phyloP scores from a whole-genome alignment of 1,140 invertebrate genomes.

The Coptotermes formosanus region DNA sequence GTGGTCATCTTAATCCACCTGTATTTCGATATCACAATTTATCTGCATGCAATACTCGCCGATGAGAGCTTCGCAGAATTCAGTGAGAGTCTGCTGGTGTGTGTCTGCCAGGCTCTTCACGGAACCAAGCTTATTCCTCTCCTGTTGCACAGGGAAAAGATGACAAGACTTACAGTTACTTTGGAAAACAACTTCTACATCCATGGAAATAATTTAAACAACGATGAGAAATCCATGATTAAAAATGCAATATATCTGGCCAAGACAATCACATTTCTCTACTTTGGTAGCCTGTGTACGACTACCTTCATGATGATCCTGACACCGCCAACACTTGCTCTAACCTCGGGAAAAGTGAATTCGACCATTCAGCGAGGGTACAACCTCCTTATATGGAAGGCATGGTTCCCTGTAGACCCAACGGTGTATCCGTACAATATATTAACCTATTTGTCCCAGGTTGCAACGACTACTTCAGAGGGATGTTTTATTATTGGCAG shows the following conservation, averaged over 20 bases:
- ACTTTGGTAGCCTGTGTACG: background rate
- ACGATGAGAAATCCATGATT: background rate
- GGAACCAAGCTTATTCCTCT: background rate
- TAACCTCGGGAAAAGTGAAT: background rate
- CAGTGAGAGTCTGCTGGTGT: background rate
- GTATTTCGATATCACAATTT: background rate
- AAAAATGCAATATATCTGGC: background rate
- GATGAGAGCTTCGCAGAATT: background rate
- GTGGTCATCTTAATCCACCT: background rate
- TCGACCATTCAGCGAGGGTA: background rate
- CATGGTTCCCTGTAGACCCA: background rate
- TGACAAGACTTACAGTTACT: background rate
- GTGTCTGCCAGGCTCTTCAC: background rate
- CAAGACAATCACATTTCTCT: background rate
- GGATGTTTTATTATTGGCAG: background rate
- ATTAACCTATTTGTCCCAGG: background rate
- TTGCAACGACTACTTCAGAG: background rate
- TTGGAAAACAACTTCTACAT: conserved; percentile 14
- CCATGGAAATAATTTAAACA: background rate
- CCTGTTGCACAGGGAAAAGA: background rate
- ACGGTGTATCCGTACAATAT: background rate
- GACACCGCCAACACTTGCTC: background rate
- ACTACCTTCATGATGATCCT: background rate
- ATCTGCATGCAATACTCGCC: background rate
- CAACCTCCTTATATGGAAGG: background rate